phyloP scores from a whole-genome alignment of 2,888 invertebrate species.

The Cephus sareptanus region DNA sequence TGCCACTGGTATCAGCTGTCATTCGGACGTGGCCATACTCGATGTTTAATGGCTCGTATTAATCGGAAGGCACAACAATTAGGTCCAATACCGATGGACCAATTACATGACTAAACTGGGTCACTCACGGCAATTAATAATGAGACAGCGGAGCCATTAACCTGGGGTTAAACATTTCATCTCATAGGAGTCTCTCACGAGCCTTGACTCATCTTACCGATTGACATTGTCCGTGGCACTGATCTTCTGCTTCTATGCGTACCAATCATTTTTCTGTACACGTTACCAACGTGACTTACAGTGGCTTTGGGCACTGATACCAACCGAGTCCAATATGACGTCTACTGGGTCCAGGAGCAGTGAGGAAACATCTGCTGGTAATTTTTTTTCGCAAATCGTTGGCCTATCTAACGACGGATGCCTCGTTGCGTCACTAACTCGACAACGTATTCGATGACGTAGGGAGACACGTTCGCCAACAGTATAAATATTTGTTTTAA shows the following conservation, averaged over 20 bases:
- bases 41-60: constrained; percentile 45
- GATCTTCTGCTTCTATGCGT: background rate
- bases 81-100: constrained; percentile 35
- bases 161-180: constrained; percentile 1
- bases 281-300: background rate
- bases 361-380: background rate
- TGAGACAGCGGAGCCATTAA: constrained; percentile 15
- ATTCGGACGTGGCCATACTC: constrained; percentile 28
- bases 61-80: constrained; percentile 30
- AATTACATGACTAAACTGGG: constrained; percentile 40
- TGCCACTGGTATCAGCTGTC: constrained; percentile 34
- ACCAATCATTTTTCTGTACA: background rate
- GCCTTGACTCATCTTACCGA: background rate
- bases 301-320: background rate
- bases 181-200: background rate
- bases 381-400: background rate
- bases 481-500: constrained; percentile 44
- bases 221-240: background rate
- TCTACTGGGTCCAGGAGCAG: background rate
- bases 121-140: constrained; percentile 42
- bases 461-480: constrained; percentile 19
- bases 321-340: background rate
- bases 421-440: constrained; percentile 41
- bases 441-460: constrained; percentile 45
- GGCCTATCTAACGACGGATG: constrained; percentile 10